Conservation (phyloP, 2,888 invertebrate genomes). For the Sisyra nigra region DNA sequence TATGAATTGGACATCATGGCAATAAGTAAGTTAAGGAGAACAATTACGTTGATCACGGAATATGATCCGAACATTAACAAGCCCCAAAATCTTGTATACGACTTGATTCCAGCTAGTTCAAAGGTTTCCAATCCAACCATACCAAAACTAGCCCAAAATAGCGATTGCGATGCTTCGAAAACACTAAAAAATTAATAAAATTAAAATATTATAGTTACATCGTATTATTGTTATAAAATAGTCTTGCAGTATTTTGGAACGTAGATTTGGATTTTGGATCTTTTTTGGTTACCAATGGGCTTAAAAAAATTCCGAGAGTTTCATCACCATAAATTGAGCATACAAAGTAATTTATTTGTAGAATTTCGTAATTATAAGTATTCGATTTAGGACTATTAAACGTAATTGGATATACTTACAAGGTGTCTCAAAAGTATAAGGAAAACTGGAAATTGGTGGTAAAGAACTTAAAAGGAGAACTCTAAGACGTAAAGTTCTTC, state of each 20-base stretch:
- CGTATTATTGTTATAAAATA: background rate
- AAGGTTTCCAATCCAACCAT: conserved; percentile 79
- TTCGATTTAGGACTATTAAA: no score
- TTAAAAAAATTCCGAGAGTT: background rate
- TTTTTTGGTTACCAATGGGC: background rate
- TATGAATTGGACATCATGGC: conserved; percentile 99
- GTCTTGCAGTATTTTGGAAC: no score
- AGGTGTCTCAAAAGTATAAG: no score
- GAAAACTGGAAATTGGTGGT: no score
- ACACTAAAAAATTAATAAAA: conserved; percentile 35
- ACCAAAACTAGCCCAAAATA: conserved; percentile 95
- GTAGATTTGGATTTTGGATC: no score
- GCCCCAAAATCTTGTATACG: conserved; percentile 88
- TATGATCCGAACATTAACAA: conserved; percentile 93
- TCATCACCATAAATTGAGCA: no score
- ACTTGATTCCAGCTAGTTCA: conserved; percentile 74
- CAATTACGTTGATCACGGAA: conserved; percentile 88
- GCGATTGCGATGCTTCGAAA: conserved; percentile 86
- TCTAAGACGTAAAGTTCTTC: no score
- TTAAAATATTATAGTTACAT: background rate
- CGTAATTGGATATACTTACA: no score
- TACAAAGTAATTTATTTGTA: no score
- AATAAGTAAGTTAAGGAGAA: conserved; percentile 81
- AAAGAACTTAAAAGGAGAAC: no score
- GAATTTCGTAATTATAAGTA: no score